Evolutionary conservation across 2,113 vertebrate species (phyloP).

Genomic region (rat (Rattus norvegicus)): DNA sequence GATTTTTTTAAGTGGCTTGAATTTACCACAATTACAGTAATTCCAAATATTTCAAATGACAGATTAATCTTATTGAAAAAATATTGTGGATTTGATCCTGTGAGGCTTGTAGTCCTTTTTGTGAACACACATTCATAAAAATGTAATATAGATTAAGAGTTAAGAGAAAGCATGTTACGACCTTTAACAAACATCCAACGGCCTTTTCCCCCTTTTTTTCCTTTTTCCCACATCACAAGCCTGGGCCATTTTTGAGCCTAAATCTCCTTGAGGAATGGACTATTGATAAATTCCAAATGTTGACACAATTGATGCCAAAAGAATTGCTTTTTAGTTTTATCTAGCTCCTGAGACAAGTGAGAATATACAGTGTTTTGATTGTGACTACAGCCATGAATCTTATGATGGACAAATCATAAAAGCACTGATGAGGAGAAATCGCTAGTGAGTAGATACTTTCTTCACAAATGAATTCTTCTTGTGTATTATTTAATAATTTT

Average conservation of each 20-base stretch:
- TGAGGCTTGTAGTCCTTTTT: background rate
- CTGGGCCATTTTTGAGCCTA: background rate
- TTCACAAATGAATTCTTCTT: background rate
- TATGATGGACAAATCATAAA: background rate
- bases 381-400: background rate
- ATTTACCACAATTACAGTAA: background rate
- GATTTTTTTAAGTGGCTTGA: background rate
- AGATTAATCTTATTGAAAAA: background rate
- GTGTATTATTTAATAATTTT: background rate
- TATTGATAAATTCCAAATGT: background rate
- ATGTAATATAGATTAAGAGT: background rate
- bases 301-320: background rate
- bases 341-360: background rate
- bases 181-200: background rate
- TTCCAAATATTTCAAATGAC: background rate
- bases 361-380: background rate
- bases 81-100: background rate
- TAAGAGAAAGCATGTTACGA: background rate
- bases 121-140: background rate
- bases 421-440: background rate
- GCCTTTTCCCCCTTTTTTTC: background rate
- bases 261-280: background rate
- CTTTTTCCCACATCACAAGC: background rate
- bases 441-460: background rate
- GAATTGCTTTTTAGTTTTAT: slow-evolving; percentile 6